A percentile compares a stretch with the other conserved stretches of the same genome.
Conservation (phyloP, 2,797 vertebrate species). For the Manis crassicaudata region DNA sequence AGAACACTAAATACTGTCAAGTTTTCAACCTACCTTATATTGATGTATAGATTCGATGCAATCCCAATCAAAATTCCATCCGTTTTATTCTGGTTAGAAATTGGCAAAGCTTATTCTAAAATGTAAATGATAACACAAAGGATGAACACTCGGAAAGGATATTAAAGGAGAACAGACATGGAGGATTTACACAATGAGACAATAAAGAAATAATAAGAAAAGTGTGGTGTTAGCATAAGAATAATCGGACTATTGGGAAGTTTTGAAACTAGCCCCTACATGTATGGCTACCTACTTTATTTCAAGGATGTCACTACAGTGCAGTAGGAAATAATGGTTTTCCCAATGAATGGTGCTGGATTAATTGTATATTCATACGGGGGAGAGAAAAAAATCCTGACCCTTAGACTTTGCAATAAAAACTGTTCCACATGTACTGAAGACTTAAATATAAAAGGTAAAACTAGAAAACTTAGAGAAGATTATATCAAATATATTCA, state of each 20-base stretch:
- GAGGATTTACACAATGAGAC: background rate
- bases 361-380: background rate
- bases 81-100: background rate
- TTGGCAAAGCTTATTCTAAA: background rate
- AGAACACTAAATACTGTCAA: background rate
- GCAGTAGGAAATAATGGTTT: background rate
- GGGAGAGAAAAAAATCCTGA: background rate
- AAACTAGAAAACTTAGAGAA: background rate
- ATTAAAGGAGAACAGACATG: background rate
- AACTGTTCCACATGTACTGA: background rate
- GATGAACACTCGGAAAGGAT: background rate
- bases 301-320: background rate
- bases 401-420: background rate
- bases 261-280: background rate
- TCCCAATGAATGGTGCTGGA: background rate
- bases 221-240: background rate
- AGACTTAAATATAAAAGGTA: background rate
- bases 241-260: background rate
- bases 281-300: background rate
- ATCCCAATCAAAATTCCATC: background rate
- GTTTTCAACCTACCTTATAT: background rate
- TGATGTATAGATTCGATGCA: background rate
- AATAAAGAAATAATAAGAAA: background rate
- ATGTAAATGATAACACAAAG: background rate
- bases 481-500: background rate